phyloP scores from a whole-genome alignment of 2,888 invertebrate genomes.

The Lacanobia oleracea region DNA sequence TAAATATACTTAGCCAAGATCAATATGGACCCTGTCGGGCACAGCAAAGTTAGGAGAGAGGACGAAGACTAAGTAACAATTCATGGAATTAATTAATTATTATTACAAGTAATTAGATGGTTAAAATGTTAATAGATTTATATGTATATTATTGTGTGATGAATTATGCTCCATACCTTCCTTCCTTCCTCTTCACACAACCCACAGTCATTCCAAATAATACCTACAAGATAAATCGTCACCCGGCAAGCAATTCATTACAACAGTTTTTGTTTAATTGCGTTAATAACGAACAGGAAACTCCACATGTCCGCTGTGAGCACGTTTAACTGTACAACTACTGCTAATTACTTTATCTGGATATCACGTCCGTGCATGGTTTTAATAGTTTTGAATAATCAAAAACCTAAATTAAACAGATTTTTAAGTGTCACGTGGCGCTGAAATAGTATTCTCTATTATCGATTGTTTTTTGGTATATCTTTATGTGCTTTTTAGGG shows the following conservation, averaged over 20 bases:
- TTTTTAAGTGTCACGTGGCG: neutral
- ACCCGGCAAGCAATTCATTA: constrained; percentile 33
- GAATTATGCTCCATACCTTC: too few relatives aligned
- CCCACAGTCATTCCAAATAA: neutral
- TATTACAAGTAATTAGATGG: too few relatives aligned
- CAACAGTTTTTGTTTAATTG: constrained; percentile 42
- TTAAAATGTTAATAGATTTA: too few relatives aligned
- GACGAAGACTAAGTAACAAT: too few relatives aligned
- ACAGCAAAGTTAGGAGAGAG: too few relatives aligned
- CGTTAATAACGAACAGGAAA: constrained; percentile 62
- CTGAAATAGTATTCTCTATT: neutral
- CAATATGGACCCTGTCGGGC: too few relatives aligned
- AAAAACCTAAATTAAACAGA: neutral
- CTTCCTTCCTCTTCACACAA: neutral
- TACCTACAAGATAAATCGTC: constrained; percentile 4
- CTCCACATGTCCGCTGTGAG: constrained; percentile 42
- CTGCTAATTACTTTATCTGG: constrained; percentile 58
- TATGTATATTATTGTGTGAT: too few relatives aligned
- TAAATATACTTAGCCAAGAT: too few relatives aligned
- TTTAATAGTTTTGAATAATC: constrained; percentile 36
- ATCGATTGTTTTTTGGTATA: neutral
- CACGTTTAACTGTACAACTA: constrained; percentile 41
- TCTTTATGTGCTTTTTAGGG: too few relatives aligned
- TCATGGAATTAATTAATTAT: too few relatives aligned
- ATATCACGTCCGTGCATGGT: constrained; percentile 64